Evolutionary conservation across 2,797 vertebrate species (phyloP).

Genomic region (Brachymystax lenok): DNA sequence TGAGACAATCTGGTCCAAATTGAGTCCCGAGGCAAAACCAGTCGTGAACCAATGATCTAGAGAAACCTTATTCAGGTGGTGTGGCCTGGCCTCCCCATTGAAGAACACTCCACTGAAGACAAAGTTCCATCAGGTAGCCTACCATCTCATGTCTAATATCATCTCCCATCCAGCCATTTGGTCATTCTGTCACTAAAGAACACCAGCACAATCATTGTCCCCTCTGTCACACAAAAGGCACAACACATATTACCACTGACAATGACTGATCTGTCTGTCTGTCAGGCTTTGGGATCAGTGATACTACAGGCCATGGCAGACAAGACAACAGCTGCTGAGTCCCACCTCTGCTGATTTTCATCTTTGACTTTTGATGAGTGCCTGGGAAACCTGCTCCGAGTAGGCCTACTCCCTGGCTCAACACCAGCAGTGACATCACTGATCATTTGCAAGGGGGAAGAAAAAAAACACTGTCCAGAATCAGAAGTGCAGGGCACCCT

Average conservation of each 20-base stretch:
- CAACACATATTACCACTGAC: slow-evolving; percentile 18
- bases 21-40: no score
- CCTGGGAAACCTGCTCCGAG: neutral
- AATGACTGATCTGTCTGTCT: slow-evolving; percentile 1
- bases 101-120: neutral
- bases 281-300: neutral
- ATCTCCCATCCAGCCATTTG: slow-evolving; percentile 6
- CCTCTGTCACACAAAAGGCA: neutral
- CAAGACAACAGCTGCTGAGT: neutral
- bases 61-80: slow-evolving; percentile 27
- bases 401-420: neutral
- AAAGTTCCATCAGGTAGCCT: no score
- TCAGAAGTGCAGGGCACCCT: neutral
- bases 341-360: neutral
- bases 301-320: neutral
- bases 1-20: no score
- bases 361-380: neutral
- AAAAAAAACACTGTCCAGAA: neutral
- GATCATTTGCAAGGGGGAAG: neutral
- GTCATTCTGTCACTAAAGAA: slow-evolving; percentile 12
- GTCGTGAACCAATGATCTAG: slow-evolving; percentile 16
- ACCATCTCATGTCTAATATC: neutral
- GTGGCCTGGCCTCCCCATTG: neutral
- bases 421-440: neutral
- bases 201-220: neutral